Base-by-base conservation (phyloP, 1,140 invertebrate genomes). In the Diorhabda elongata region DNA sequence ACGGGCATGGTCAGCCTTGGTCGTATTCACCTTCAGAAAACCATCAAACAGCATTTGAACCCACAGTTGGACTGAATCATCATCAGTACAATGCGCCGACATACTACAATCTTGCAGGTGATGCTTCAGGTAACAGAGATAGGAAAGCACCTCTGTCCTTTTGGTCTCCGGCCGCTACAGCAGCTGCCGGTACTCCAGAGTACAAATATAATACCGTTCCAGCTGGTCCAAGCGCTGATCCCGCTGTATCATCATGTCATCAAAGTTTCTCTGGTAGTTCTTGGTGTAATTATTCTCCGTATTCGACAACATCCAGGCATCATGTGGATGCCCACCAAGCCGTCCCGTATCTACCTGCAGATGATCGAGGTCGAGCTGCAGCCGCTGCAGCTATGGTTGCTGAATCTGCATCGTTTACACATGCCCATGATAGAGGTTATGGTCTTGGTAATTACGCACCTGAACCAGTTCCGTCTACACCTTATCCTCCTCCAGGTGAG, bases 401-500 rank as follows among this genome's bases (percentile, higher is more conserved):
- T 26, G 90, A 91, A 70, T 86, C 86, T n/a, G 87, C 84, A 57
- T 75, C 75, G 6, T 80, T 80, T 66, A 74, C 84, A 66, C 83
- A 85, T 41, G 83, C 85, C 43, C 84, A 86, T 67, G 92, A 92
- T 81, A 86, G 88, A 3, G 85, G 89, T 42, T 93, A 93, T 79
- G 87, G 88, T 5, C 85, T 92, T 6, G 85, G 91, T 73, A 92
- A 90, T 82, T 93, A 92, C 76, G 86, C 86, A 41, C 87, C 90
- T 2, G 91, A 92, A 75, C 85, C 89, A 8, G 90, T 92, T 68
- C 88, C 90, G 26, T 89, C 91, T 67, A 90, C 90, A 70, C 90
- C 91, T 2, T 93, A 93, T 75, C 89, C 91, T 75, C 89, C 91
- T 79, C 88, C 91, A 87, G 90, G 91, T 81, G 76, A 79, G 77